Evolutionary conservation across 2,797 vertebrate genomes (phyloP).

Genomic region (Neostethus bicornis): DNA sequence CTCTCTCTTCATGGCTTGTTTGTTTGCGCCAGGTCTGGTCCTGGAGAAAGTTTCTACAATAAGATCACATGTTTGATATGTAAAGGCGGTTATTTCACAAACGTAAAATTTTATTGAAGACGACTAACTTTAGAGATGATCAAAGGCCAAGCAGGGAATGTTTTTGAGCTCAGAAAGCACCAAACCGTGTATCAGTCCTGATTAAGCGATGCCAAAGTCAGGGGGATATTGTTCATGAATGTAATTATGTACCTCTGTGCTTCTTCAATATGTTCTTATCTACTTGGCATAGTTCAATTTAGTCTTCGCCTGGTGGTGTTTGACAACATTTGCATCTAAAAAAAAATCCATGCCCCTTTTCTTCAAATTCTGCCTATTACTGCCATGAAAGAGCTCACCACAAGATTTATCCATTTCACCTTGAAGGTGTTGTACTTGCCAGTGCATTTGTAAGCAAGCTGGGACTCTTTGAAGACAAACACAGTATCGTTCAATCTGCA

Average conservation of each 20-base stretch:
- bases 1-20: constrained; percentile 69
- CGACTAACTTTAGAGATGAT: constrained; percentile 53
- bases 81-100: constrained; percentile 53
- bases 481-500: constrained; percentile 69
- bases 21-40: constrained; percentile 73
- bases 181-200: constrained; percentile 52
- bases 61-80: constrained; percentile 70
- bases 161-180: constrained; percentile 43
- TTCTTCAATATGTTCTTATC: constrained; percentile 66
- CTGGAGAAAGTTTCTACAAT: constrained; percentile 76
- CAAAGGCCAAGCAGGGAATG: constrained; percentile 53
- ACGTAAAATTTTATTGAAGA: constrained; percentile 59
- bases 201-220: constrained; percentile 52
- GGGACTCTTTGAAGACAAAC: constrained; percentile 80
- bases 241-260: constrained; percentile 58
- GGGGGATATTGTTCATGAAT: constrained; percentile 66
- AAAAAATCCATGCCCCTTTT: constrained; percentile 66
- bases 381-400: constrained; percentile 67
- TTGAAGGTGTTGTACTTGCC: constrained; percentile 77
- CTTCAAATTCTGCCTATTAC: constrained; percentile 68
- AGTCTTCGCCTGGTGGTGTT: constrained; percentile 62
- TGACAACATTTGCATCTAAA: constrained; percentile 74
- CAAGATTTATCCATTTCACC: constrained; percentile 82
- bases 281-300: constrained; percentile 66
- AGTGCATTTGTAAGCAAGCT: constrained; percentile 75